phyloP scores from a whole-genome alignment of 1,140 invertebrate species.

The Bombus confusus region DNA sequence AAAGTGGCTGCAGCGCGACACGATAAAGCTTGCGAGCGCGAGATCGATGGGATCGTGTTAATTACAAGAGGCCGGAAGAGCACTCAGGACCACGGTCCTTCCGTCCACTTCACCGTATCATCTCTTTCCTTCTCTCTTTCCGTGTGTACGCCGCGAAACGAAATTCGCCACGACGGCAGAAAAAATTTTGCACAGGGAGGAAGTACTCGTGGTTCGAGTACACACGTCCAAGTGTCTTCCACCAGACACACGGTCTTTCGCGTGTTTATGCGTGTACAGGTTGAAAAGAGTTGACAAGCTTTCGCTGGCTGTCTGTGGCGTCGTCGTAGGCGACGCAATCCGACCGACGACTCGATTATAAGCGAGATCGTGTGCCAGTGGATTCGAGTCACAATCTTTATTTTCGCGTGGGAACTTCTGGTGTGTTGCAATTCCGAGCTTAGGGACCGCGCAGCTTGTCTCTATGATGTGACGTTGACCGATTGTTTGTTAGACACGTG shows the following conservation, averaged over 20 bases:
- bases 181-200: background rate
- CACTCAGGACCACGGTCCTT: background rate
- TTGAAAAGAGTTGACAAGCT: background rate
- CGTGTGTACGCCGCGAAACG: background rate
- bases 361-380: background rate
- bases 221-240: background rate
- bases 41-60: slow-evolving; percentile 38
- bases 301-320: background rate
- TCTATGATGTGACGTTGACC: background rate
- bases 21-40: slow-evolving; percentile 7
- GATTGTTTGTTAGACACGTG: background rate
- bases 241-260: background rate
- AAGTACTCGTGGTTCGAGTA: background rate
- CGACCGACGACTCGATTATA: too few species aligned
- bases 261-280: background rate
- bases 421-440: background rate
- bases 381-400: background rate
- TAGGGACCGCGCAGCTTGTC: background rate
- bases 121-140: background rate
- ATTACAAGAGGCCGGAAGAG: slow-evolving; percentile 37
- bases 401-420: background rate
- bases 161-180: slow-evolving; percentile 39
- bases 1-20: background rate
- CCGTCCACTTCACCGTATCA: background rate
- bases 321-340: too few species aligned